Base-by-base conservation (phyloP, 2,797 vertebrate species). In the Sebastes vulpes region DNA sequence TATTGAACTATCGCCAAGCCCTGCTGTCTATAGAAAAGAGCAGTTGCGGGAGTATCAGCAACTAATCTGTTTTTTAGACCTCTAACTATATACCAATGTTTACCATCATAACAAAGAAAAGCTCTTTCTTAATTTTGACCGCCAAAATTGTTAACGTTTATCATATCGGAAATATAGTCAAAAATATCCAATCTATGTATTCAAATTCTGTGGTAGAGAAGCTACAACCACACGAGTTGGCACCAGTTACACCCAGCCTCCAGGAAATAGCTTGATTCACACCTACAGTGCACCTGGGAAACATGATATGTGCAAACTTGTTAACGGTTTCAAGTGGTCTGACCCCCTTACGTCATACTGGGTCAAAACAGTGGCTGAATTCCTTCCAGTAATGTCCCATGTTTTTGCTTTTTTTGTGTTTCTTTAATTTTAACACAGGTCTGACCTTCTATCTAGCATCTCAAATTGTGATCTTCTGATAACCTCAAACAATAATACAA, bases 221-320 rank as follows among this genome's bases (percentile, higher is more conserved):
- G 23, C 48, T 76, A 48, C 11, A 68, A 46, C 75, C 63, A 82
- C 68, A 88, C 18, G 72, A 48, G 12, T 67, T 29, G 35, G 65
- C 57, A 65, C 26, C n/a, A 60, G 75, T 65, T 70, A 38, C 38
- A 72, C 48, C 79, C 5, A 42, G 63, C 42, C 75, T 60, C 32
- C 42, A 31, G 77, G 46, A 56, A 86, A 54, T 32, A 71, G 70
- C 67, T 70, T 52, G 46, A 54, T 84, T 84, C 81, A 81, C 83
- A 86, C 81, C 81, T 76, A 28, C 64, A 61, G 28, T 67, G 72
- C 84, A 91, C 79, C 83, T 83, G 79, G 72, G 76, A 76, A 85
- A 89, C 75, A 71, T 58, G 56, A 86, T 83, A 84, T 50, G 65
- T 48, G 54, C 61, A 53, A 66, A 77, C 74, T 78, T 75, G 72